Percentiles rank a stretch among this genome's conserved stretches.
Evolutionary conservation across 1,140 invertebrate species (phyloP).

Genomic region (Papilio polyxenes): DNA sequence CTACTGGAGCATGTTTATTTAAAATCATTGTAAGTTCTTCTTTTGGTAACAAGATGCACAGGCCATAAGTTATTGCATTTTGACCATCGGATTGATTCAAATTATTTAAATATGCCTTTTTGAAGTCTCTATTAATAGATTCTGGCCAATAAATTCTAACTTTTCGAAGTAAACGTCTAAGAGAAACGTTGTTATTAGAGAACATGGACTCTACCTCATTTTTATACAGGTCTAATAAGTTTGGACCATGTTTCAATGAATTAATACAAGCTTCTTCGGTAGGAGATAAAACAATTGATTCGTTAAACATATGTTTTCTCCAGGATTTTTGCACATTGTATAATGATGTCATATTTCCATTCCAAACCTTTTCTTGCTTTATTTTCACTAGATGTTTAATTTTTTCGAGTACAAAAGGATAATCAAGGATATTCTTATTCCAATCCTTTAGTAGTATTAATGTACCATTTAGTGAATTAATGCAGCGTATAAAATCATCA

Average conservation of each 20-base stretch:
- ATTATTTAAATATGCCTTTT: slow-evolving; percentile 44
- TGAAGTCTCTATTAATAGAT: slow-evolving; percentile 50
- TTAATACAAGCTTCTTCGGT: slow-evolving; percentile 59
- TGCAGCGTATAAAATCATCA: slow-evolving; percentile 46
- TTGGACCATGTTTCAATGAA: slow-evolving; percentile 63
- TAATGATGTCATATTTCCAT: slow-evolving; percentile 47
- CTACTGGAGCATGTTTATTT: slow-evolving; percentile 54
- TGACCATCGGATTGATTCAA: slow-evolving; percentile 47
- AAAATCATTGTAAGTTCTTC: slow-evolving; percentile 49
- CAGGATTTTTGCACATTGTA: slow-evolving; percentile 63
- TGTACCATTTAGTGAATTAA: slow-evolving; percentile 44
- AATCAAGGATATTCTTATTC: slow-evolving; percentile 56
- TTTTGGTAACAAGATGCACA: slow-evolving; percentile 53
- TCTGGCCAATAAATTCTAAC: slow-evolving; percentile 63
- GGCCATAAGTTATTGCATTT: slow-evolving; percentile 50
- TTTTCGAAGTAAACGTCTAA: slow-evolving; percentile 53
- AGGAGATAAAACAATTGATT: slow-evolving; percentile 53
- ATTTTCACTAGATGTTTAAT: slow-evolving; percentile 55
- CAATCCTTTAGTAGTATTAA: slow-evolving; percentile 58
- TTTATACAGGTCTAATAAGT: slow-evolving; percentile 49
- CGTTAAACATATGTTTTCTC: slow-evolving; percentile 60
- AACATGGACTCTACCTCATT: slow-evolving; percentile 45
- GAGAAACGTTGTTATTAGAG: slow-evolving; percentile 46
- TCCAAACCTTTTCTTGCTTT: slow-evolving; percentile 53
- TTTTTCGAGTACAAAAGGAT: slow-evolving; percentile 51